phyloP scores from a whole-genome alignment of 1,140 invertebrate species.

The Oppia nitens region DNA sequence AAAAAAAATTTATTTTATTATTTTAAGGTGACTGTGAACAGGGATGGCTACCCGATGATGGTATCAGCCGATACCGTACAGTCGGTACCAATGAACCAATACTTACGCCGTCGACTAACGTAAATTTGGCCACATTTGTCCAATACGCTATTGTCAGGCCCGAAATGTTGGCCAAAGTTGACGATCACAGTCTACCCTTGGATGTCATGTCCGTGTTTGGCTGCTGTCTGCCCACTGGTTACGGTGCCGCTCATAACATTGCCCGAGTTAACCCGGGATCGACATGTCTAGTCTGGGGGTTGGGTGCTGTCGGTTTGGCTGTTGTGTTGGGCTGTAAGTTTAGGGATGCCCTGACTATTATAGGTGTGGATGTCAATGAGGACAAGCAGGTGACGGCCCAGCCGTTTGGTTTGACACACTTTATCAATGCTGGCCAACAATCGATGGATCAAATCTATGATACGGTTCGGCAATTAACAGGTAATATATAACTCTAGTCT shows the following conservation, averaged over 20 bases:
- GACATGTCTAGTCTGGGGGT: slow-evolving; percentile 77
- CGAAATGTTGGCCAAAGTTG: neutral
- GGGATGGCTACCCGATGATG: slow-evolving; percentile 71
- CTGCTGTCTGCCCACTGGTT: slow-evolving; percentile 77
- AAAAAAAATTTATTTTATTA: no score
- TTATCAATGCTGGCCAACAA: slow-evolving; percentile 51
- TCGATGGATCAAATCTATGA: neutral
- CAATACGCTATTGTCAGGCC: slow-evolving; percentile 68
- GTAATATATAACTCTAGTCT: neutral
- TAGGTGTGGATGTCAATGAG: slow-evolving; percentile 82
- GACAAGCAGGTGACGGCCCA: slow-evolving; percentile 69
- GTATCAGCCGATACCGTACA: slow-evolving; percentile 71
- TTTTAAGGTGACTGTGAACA: slow-evolving; percentile 79
- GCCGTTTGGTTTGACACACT: slow-evolving; percentile 76
- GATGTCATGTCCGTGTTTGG: slow-evolving; percentile 84
- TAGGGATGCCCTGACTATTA: slow-evolving; percentile 74
- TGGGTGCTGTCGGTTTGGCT: slow-evolving; percentile 88
- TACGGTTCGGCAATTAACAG: no score
- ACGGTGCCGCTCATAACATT: slow-evolving; percentile 84
- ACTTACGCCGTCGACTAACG: neutral
- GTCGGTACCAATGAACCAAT: slow-evolving; percentile 65
- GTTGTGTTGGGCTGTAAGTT: slow-evolving; percentile 74
- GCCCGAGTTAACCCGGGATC: slow-evolving; percentile 63
- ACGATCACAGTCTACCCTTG: slow-evolving; percentile 50
- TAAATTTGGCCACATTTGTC: slow-evolving; percentile 48